These are phyloP conservation scores for Carcinoscorpius rotundicauda DNA, from an alignment of 1,140 invertebrate genomes.

Conservation along the genomic window DNA sequence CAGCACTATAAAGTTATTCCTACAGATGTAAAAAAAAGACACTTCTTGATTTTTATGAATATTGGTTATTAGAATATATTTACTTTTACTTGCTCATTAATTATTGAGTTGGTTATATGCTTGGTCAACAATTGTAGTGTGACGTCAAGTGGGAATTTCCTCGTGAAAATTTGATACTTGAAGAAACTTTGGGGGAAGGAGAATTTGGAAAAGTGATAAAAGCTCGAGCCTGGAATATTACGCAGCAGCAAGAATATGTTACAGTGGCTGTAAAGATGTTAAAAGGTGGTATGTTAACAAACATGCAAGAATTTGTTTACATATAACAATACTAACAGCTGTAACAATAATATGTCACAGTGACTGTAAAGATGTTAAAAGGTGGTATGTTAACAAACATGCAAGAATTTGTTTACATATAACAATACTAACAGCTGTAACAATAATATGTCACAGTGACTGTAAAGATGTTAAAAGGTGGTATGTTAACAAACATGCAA, in stretches of 20 bases:
- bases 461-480: slow-evolving; percentile 34
- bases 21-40: too few relatives aligned
- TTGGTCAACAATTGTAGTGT: not conserved
- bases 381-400: slow-evolving; percentile 54
- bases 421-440: not conserved
- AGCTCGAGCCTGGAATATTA: slow-evolving; percentile 44
- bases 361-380: slow-evolving; percentile 28
- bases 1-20: too few relatives aligned
- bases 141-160: not conserved
- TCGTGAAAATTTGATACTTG: not conserved
- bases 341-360: slow-evolving; percentile 13
- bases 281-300: slow-evolving; percentile 55
- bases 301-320: too few relatives aligned
- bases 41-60: too few relatives aligned
- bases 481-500: slow-evolving; percentile 50
- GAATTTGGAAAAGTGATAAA: slow-evolving; percentile 88
- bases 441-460: slow-evolving; percentile 20
- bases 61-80: too few relatives aligned
- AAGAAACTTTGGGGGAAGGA: slow-evolving; percentile 57
- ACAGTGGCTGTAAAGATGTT: slow-evolving; percentile 27
- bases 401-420: too few relatives aligned
- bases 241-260: slow-evolving; percentile 11
- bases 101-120: too few relatives aligned
- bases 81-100: too few relatives aligned
- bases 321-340: not conserved